phyloP scores from a whole-genome alignment of 1,140 invertebrate species.

The Saccostrea glomerata region DNA sequence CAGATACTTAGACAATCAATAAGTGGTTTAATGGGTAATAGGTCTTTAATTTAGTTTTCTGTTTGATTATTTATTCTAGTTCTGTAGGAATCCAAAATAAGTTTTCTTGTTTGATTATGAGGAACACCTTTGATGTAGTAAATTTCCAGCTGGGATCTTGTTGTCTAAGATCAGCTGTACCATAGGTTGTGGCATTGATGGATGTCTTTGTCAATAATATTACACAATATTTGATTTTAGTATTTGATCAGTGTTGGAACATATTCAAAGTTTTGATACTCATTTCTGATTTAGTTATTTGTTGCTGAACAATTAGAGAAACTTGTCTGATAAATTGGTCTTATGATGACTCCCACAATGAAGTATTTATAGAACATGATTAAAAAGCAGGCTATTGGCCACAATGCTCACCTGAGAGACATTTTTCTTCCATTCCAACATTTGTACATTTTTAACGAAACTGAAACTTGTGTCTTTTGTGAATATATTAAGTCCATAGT shows the following conservation, averaged over 20 bases:
- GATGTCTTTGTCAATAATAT: background rate
- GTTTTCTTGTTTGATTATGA: background rate
- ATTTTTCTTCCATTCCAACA: too few relatives aligned
- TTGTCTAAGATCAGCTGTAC: background rate
- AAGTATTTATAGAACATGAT: too few relatives aligned
- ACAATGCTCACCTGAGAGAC: too few relatives aligned
- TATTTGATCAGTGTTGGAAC: slow-evolving; percentile 16
- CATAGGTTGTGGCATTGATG: background rate
- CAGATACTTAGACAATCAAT: background rate
- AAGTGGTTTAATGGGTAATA: background rate
- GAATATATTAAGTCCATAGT: too few relatives aligned
- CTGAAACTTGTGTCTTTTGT: too few relatives aligned
- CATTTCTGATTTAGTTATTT: background rate
- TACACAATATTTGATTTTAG: slow-evolving; percentile 1
- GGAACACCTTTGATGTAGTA: background rate
- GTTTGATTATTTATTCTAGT: background rate
- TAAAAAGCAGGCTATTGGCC: too few relatives aligned
- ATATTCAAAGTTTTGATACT: slow-evolving; percentile 8
- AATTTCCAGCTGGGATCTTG: background rate
- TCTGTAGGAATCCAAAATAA: background rate
- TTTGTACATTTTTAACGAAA: too few relatives aligned
- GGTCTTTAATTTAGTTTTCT: background rate
- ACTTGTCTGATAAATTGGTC: background rate
- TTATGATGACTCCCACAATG: too few relatives aligned
- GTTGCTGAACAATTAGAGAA: background rate